Base-by-base conservation (phyloP, 53 echinoderm and acorn worm genomes). In the Holothuria scabra region DNA sequence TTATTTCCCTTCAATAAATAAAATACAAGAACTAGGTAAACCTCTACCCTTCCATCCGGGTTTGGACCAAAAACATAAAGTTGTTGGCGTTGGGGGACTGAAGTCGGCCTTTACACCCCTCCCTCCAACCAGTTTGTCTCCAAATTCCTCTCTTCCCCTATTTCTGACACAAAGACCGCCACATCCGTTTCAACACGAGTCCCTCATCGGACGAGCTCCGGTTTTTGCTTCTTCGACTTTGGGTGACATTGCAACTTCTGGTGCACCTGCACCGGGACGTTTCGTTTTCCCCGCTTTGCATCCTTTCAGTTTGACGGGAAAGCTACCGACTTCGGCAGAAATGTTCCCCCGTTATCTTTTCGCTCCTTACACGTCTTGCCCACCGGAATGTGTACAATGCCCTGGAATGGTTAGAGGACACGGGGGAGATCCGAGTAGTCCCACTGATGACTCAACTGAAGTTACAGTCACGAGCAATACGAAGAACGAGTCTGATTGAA, bases 41-140 rank as follows among this genome's bases (percentile, higher is more conserved):
- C 88, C 90, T 13, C 81, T 90, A 10, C 90, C 86, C 12, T 93
- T 94, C 71, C 92, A 92, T 49, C 85, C 93, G 0, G 79, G 89
- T 8, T 74, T 95, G 48, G 78, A 60, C 30, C 91, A 93, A 26
- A 96, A 96, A 60, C 93, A 93, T 24, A 78, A 78, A 56, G 29
- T 78, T 31, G 24, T 83, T 38, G 72, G 82, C 63, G 88, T 85
- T 16, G 94, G 95, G n/a, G 87, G 95, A 56, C 80, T 99, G 76
- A 99, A 99, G 79, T 99, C 99, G 14, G 99, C 99, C 8, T 99
- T 99, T 79, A 93, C 94, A 2, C 99, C 99, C 21, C 88, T 99
- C 4, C 99, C 94, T 8, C 92, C 96, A 31, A 91, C 96, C n/a
- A 93, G 92, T 74, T 87, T 92, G 12, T 80, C 93, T 11, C 88